phyloP scores from a whole-genome alignment of 2,888 invertebrate genomes.

The Zaprionus bogoriensis region DNA sequence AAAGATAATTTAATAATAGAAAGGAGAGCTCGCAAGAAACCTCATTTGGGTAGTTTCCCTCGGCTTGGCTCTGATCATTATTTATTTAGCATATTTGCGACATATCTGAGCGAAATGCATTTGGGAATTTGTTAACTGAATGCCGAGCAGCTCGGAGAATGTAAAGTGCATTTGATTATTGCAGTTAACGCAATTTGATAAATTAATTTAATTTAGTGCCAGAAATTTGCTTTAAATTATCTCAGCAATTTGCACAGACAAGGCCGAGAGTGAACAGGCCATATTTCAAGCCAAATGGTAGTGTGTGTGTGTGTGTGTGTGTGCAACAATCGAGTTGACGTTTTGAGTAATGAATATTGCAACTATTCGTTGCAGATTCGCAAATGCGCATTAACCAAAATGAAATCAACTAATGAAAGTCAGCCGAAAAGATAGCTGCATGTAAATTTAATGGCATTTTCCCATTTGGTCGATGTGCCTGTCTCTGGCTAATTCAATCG shows the following conservation, averaged over 20 bases:
- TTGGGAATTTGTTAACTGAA: not conserved
- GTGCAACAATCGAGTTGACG: conserved; percentile 14
- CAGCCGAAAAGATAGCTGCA: conserved; percentile 44
- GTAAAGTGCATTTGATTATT: not conserved
- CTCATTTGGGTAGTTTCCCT: not conserved
- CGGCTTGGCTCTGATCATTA: not conserved
- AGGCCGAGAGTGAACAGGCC: not conserved
- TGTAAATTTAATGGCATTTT: conserved; percentile 68
- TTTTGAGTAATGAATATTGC: conserved; percentile 33
- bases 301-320: too few species aligned
- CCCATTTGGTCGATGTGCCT: too few species aligned
- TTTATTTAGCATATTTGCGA: not conserved
- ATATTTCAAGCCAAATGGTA: conserved; percentile 4
- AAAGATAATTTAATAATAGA: too few species aligned
- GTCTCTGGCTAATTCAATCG: conserved; percentile 55
- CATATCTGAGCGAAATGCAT: not conserved
- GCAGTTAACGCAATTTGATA: conserved; percentile 17
- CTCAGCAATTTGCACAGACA: conserved; percentile 1
- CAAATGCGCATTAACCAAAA: conserved; percentile 57
- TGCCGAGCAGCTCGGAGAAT: not conserved
- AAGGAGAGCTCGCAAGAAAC: not conserved
- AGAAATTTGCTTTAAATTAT: conserved; percentile 15
- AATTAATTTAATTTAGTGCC: conserved; percentile 40
- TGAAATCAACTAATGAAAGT: conserved; percentile 66
- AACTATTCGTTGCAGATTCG: conserved; percentile 34